These are phyloP conservation scores for Melanostigma gelatinosum DNA, from an alignment of 2,113 vertebrate genomes.

Conservation along the genomic window DNA sequence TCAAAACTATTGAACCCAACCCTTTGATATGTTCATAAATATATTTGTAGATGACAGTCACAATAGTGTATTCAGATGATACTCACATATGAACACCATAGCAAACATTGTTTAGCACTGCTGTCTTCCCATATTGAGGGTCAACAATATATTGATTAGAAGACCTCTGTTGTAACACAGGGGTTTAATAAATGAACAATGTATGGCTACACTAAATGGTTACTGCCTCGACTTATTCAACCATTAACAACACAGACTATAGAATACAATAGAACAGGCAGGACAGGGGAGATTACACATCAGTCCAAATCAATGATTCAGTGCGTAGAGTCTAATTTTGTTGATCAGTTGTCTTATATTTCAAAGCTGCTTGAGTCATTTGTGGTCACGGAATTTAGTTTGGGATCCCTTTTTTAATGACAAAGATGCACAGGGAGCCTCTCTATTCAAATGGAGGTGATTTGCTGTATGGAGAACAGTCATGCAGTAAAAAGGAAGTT, in stretches of 20 bases:
- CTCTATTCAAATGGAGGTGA: not conserved
- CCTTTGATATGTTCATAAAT: not conserved
- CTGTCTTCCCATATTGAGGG: not conserved
- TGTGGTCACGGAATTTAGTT: not conserved
- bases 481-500: constrained; percentile 7
- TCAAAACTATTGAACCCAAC: not conserved
- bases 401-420: not conserved
- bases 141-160: not conserved
- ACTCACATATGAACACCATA: not conserved
- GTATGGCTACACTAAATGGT: not conserved
- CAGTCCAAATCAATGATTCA: not conserved
- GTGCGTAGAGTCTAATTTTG: too few relatives aligned
- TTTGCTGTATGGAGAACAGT: not conserved
- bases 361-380: not conserved
- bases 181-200: not conserved
- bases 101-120: not conserved
- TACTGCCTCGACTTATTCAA: not conserved
- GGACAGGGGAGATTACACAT: not conserved
- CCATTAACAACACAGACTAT: not conserved
- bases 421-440: not conserved
- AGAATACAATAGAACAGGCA: not conserved
- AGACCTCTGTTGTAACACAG: not conserved
- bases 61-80: not conserved
- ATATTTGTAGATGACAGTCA: not conserved
- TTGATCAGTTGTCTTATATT: not conserved